phyloP scores from a whole-genome alignment of 2,113 vertebrate species.

The Malaclemys terrapin region DNA sequence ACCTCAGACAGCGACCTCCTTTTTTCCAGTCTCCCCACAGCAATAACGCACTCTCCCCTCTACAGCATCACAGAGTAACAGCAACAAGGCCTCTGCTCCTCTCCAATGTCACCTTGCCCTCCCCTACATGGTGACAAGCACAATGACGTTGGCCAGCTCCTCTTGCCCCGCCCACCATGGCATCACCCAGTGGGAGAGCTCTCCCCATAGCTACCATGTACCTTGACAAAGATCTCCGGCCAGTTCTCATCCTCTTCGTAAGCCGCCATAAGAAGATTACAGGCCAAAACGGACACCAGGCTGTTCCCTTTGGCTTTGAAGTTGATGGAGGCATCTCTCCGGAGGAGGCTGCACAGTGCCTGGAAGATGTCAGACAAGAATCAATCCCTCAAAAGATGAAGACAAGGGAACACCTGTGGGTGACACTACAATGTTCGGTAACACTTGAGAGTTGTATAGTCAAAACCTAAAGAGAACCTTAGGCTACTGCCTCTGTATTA shows the following conservation, averaged over 20 bases:
- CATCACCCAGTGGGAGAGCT: not conserved
- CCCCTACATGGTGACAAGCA: fast-evolving
- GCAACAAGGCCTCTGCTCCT: not conserved
- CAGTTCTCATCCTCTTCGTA: conserved; percentile 99
- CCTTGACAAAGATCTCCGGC: conserved; percentile 99
- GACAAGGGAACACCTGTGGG: not conserved
- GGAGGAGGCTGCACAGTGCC: conserved; percentile 95
- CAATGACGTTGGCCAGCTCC: fast-evolving
- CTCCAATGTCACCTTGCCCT: fast-evolving
- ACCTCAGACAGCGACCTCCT: not conserved
- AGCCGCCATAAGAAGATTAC: conserved; percentile 97
- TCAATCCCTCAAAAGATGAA: not conserved
- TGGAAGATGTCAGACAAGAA: conserved; percentile 42
- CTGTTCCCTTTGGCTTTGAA: conserved; percentile 99
- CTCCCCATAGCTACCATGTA: not conserved
- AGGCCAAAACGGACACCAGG: conserved; percentile 94
- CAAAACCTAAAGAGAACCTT: no score
- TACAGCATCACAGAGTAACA: fast-evolving
- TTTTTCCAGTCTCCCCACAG: not conserved
- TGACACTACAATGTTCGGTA: no score
- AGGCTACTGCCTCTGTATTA: no score
- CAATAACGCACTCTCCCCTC: not conserved
- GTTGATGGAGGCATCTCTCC: conserved; percentile 95
- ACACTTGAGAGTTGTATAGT: no score
- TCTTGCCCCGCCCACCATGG: not conserved